Conservation (phyloP, 2,797 vertebrate species). For the Aphelocoma californica region DNA sequence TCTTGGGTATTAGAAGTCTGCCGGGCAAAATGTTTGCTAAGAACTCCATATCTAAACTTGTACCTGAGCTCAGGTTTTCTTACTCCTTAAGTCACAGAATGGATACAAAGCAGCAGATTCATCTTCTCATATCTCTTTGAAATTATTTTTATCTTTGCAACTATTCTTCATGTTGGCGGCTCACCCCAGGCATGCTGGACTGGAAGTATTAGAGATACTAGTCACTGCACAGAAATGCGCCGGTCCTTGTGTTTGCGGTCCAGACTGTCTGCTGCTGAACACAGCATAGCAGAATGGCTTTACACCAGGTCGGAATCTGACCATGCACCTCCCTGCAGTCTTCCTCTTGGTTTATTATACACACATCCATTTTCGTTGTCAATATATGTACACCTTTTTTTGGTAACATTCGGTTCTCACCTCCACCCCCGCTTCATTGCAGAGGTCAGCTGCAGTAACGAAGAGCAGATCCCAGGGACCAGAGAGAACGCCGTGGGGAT, state of each 20-base stretch:
- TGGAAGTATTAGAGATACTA: background rate
- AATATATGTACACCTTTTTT: fast-evolving
- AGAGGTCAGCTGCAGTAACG: background rate
- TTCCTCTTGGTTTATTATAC: background rate
- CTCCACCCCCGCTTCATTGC: background rate
- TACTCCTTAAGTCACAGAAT: background rate
- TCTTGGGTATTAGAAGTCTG: background rate
- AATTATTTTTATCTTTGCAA: conserved; percentile 53
- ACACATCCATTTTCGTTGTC: background rate
- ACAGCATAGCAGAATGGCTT: background rate
- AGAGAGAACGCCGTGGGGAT: background rate
- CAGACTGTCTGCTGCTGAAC: background rate
- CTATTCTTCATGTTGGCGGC: background rate
- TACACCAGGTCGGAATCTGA: background rate
- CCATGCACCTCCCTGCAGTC: background rate
- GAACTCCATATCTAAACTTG: background rate
- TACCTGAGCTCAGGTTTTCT: background rate
- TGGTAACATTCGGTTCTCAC: background rate
- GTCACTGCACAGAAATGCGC: background rate
- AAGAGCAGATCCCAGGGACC: background rate
- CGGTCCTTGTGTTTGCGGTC: background rate
- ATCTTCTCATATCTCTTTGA: background rate
- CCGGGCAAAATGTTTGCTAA: background rate
- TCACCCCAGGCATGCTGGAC: background rate
- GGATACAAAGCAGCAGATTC: conserved; percentile 14